Conservation (phyloP, 2,888 invertebrate genomes). For the Yponomeuta sedellus region DNA sequence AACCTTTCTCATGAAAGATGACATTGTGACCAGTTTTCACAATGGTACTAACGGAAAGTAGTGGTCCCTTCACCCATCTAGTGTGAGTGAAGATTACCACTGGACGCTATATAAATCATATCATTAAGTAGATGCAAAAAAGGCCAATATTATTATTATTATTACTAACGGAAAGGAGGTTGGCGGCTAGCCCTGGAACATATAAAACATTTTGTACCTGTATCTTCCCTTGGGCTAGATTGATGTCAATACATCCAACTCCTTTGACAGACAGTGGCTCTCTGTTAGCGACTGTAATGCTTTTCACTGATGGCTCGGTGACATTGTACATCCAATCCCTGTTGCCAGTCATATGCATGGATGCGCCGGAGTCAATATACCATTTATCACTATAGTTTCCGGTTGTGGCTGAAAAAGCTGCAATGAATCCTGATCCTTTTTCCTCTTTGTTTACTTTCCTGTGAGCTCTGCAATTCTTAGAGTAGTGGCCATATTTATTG, state of each 20-base stretch:
- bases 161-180: too few species aligned
- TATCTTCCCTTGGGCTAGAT: conserved; percentile 16
- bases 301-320: conserved; percentile 18
- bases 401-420: conserved; percentile 25
- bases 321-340: conserved; percentile 11
- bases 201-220: conserved; percentile 28
- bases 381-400: conserved; percentile 12
- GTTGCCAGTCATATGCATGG: conserved; percentile 13
- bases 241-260: conserved; percentile 9
- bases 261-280: conserved; percentile 23
- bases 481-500: conserved; percentile 20
- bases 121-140: too few species aligned
- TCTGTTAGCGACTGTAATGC: conserved; percentile 25
- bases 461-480: conserved; percentile 19
- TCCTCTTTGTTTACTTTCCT: conserved; percentile 18
- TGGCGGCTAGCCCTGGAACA: conserved; percentile 27
- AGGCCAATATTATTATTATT: too few species aligned
- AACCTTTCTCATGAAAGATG: conserved; percentile 23
- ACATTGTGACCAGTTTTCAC: conserved; percentile 23
- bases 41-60: too few species aligned
- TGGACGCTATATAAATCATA: too few species aligned
- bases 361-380: conserved; percentile 15
- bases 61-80: too few species aligned
- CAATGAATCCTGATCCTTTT: conserved; percentile 21
- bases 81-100: conserved; percentile 26